Conservation (phyloP, 2,113 vertebrate genomes). For the zebrafish (Danio rerio) region DNA sequence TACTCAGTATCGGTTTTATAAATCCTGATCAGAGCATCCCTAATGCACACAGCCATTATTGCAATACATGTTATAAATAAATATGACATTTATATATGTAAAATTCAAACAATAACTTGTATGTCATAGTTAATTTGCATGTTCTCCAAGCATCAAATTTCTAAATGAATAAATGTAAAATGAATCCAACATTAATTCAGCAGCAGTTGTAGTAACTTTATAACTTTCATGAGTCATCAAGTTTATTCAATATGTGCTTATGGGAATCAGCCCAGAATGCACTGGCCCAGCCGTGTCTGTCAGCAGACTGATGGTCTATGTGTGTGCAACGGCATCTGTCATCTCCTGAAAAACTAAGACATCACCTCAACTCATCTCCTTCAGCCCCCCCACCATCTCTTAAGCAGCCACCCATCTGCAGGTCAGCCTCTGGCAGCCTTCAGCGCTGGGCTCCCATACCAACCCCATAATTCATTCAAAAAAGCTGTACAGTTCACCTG, state of each 20-base stretch:
- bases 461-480: constrained; percentile 11
- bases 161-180: no score
- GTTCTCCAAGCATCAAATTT: no score
- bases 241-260: background rate
- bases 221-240: background rate
- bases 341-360: constrained; percentile 40
- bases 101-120: no score
- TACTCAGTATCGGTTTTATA: no score
- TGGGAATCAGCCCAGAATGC: background rate
- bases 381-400: constrained; percentile 30
- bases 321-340: constrained; percentile 40
- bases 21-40: no score
- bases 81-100: no score
- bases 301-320: constrained; percentile 21
- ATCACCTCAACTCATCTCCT: constrained; percentile 44
- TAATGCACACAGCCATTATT: no score
- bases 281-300: constrained; percentile 14
- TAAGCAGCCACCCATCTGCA: constrained; percentile 39
- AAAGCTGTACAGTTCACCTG: background rate
- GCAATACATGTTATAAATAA: no score
- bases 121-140: no score
- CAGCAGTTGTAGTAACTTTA: no score
- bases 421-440: constrained; percentile 27
- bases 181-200: no score
- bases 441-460: background rate